Conservation (phyloP, 2,113 vertebrate species). For the Dicerorhinus sumatrensis region DNA sequence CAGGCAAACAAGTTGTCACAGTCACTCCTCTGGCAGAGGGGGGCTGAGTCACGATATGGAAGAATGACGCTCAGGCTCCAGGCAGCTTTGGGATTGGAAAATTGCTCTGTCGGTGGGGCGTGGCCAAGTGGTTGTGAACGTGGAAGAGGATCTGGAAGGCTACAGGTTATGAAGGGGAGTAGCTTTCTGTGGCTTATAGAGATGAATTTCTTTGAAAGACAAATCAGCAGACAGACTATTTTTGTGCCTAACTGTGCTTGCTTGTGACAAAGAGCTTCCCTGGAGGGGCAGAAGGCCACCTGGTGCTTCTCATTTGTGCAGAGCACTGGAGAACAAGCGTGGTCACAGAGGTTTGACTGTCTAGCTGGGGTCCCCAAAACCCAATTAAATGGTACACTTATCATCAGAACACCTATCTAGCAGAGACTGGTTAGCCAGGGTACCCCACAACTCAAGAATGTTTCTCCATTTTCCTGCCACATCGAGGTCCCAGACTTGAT, state of each 20-base stretch:
- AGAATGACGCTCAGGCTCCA: neutral
- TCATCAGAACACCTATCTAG: neutral
- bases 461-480: neutral
- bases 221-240: neutral
- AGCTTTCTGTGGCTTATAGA: neutral
- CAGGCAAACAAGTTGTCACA: slow-evolving; percentile 12
- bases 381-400: fast-evolving
- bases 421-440: no score
- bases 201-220: neutral
- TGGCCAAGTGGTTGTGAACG: neutral
- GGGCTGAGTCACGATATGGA: neutral
- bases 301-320: neutral
- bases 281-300: neutral
- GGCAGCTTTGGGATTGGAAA: neutral
- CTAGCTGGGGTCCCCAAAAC: neutral
- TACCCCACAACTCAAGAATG: neutral
- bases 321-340: neutral
- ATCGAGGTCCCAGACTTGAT: neutral
- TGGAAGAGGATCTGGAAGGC: neutral
- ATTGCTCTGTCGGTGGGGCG: fast-evolving
- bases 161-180: neutral
- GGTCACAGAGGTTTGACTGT: neutral
- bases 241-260: neutral
- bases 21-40: fast-evolving
- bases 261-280: neutral